phyloP scores from a whole-genome alignment of 2,888 invertebrate genomes.

The Gymnoscelis rufifasciata region DNA sequence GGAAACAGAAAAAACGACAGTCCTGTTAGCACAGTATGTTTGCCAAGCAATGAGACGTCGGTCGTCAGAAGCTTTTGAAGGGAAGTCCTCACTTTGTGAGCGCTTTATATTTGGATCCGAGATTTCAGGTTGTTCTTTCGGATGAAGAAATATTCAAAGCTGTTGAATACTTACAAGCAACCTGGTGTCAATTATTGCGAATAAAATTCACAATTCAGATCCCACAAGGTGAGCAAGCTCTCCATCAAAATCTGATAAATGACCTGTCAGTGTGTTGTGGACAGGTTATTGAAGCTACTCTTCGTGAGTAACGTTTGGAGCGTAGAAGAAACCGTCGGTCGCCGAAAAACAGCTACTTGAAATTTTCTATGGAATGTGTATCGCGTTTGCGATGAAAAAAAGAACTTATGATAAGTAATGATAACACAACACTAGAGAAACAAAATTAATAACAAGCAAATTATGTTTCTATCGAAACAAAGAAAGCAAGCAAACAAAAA shows the following conservation, averaged over 20 bases:
- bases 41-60: not conserved
- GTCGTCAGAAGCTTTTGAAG: constrained; percentile 4
- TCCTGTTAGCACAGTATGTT: not conserved
- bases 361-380: too few species aligned
- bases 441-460: too few species aligned
- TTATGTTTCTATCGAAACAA: too few species aligned
- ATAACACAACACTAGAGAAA: too few species aligned
- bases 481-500: too few species aligned
- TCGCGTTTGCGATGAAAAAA: too few species aligned
- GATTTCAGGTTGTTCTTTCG: constrained; percentile 13
- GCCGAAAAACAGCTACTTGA: too few species aligned
- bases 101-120: constrained; percentile 11
- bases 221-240: not conserved
- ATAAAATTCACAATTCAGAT: not conserved
- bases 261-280: too few species aligned
- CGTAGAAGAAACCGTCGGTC: too few species aligned
- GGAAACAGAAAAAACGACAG: not conserved
- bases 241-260: not conserved
- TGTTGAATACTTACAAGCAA: not conserved
- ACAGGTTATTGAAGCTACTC: too few species aligned
- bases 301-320: too few species aligned
- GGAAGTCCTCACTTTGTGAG: constrained; percentile 3
- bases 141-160: constrained; percentile 3
- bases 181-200: constrained; percentile 7
- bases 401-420: too few species aligned